These are phyloP conservation scores for Alitta virens DNA, from an alignment of 2,888 invertebrate genomes.

Conservation along the genomic window DNA sequence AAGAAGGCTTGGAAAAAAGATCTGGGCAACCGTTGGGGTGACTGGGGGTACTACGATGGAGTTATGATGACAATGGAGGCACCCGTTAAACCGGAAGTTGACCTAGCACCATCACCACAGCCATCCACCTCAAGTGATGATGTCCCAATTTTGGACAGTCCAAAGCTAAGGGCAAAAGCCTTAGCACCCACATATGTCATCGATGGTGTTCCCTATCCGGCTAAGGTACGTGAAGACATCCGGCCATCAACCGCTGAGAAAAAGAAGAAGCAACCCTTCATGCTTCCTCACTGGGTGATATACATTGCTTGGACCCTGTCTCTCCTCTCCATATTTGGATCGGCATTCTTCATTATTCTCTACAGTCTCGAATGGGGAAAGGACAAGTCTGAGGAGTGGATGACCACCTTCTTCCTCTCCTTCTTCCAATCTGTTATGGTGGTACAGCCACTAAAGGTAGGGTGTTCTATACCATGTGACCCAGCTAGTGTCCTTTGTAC, in stretches of 20 bases:
- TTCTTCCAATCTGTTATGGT: neutral
- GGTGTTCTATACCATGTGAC: neutral
- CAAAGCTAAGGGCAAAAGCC: neutral
- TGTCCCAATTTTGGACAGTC: neutral
- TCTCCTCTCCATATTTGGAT: neutral
- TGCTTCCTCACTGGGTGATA: neutral
- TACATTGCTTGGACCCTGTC: neutral
- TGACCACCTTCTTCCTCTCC: neutral
- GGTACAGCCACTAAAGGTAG: neutral
- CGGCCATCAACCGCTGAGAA: too few species aligned
- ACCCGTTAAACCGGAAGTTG: neutral
- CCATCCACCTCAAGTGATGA: neutral
- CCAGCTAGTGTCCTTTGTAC: too few species aligned
- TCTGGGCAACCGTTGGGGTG: neutral
- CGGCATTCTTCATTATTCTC: neutral
- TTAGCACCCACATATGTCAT: neutral
- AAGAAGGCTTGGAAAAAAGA: neutral
- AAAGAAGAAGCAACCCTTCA: neutral
- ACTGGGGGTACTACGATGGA: slow-evolving; percentile 2
- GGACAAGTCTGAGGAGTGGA: neutral
- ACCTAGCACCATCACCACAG: neutral
- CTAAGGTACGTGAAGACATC: too few species aligned
- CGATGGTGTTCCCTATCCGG: too few species aligned
- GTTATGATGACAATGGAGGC: neutral
- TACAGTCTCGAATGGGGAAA: neutral